Percentiles rank a stretch among this genome's conserved stretches.
These are phyloP conservation scores for Rhizoglyphus robini DNA, from an alignment of 1,140 invertebrate species.

Conservation along the genomic window DNA sequence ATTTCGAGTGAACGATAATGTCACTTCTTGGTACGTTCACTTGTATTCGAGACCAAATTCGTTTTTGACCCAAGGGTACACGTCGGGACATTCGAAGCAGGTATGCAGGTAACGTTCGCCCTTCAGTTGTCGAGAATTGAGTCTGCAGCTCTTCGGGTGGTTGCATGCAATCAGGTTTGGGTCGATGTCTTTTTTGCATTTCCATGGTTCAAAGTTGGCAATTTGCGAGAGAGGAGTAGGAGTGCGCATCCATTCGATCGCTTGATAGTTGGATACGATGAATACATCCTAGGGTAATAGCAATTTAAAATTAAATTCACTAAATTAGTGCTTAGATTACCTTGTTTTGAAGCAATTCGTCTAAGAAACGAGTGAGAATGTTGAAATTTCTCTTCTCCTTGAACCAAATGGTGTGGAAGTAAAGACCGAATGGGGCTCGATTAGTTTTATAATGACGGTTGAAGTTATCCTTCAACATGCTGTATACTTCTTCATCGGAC, in stretches of 20 bases:
- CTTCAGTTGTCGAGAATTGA: conserved; percentile 78
- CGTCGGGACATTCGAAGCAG: conserved; percentile 78
- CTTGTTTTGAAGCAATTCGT: conserved; percentile 61
- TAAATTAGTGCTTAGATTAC: background rate
- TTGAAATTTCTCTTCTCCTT: conserved; percentile 87
- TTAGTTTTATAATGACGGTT: conserved; percentile 82
- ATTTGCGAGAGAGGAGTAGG: conserved; percentile 65
- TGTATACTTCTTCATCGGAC: conserved; percentile 31
- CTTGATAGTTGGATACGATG: conserved; percentile 82
- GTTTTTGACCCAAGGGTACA: conserved; percentile 86
- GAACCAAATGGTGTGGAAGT: conserved; percentile 88
- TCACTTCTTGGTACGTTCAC: background rate
- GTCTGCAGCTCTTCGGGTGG: conserved; percentile 74
- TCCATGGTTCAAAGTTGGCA: conserved; percentile 84
- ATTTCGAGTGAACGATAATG: background rate
- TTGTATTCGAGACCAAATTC: conserved; percentile 31
- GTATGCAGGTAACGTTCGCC: conserved; percentile 84
- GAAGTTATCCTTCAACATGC: conserved; percentile 44
- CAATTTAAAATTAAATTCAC: background rate
- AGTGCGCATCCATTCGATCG: conserved; percentile 92
- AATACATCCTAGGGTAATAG: conserved; percentile 64
- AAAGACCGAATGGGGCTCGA: conserved; percentile 79
- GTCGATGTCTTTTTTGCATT: conserved; percentile 53
- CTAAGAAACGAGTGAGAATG: conserved; percentile 80
- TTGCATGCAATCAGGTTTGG: conserved; percentile 64